Conservation (phyloP, 2,888 invertebrate genomes). For the Athalia cordata region DNA sequence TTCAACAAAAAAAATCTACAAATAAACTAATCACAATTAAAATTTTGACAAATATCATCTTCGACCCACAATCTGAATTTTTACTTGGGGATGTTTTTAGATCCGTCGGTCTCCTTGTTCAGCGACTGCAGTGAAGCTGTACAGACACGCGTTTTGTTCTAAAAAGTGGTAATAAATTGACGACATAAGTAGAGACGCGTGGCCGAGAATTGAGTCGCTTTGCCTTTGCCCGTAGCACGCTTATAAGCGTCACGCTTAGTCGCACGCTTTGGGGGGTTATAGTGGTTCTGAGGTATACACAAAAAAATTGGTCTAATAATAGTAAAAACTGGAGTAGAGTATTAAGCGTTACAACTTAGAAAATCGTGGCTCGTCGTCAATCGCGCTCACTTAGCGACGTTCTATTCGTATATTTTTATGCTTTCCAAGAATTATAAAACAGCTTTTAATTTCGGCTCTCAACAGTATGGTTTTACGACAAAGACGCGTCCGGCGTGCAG, state of each 20-base stretch:
- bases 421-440: conserved; percentile 6
- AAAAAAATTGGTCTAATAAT: conserved; percentile 71
- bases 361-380: background rate
- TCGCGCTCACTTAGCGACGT: conserved; percentile 21
- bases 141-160: background rate
- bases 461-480: background rate
- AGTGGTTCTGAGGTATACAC: conserved; percentile 12
- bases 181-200: conserved; percentile 45
- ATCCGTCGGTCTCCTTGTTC: background rate
- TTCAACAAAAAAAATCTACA: too few relatives aligned
- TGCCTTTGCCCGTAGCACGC: conserved; percentile 6
- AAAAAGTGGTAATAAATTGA: conserved; percentile 42
- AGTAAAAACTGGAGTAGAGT: conserved; percentile 67
- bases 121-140: background rate
- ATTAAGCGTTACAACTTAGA: background rate
- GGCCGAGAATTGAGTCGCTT: conserved; percentile 43
- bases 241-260: conserved; percentile 35
- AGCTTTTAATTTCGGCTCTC: background rate
- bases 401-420: background rate
- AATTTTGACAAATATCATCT: too few relatives aligned
- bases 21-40: too few relatives aligned
- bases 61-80: too few relatives aligned
- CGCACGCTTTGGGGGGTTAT: conserved; percentile 13
- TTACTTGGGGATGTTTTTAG: too few relatives aligned
- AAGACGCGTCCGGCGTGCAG: too few relatives aligned